Evolutionary conservation across 2,888 invertebrate species (phyloP), one percentile per base, ranked within the genome.

Genomic region (Crocallis elinguaria): DNA sequence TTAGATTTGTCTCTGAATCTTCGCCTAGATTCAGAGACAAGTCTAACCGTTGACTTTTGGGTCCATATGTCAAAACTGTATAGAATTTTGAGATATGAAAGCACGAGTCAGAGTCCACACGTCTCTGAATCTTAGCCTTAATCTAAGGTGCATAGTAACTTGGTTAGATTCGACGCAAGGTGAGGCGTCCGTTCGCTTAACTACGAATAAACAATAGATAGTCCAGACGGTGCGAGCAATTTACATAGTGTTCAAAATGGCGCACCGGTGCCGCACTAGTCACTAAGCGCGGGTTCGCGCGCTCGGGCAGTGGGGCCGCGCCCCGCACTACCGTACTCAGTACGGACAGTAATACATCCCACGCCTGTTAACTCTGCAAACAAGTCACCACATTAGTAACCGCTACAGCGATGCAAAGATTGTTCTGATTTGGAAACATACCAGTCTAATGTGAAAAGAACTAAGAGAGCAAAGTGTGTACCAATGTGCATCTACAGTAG

Each of bases 261-360:
- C 21, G 50, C 45, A 16, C 29, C 55, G 54, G 27, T 19, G 29
- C 23, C 65, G 29, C 29, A 12, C 29, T 29, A 12, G n/a, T n/a
- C 29, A 1, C 11, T 8, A 29, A 12, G 66, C 66, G 68, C n/a
- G n/a, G n/a, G n/a, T n/a, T n/a, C n/a, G n/a, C n/a, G n/a, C n/a
- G n/a, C n/a, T n/a, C n/a, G n/a, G n/a, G 60, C 64, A 68, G 69
- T 70, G 69, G 25, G 53, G 64, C 66, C 6, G 36, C 42, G 32
- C 43, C 60, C 64, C 79, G 76, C 75, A 69, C 77, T 77, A 79
- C 83, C 83, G 74, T 80, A 81, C 89, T 94, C 94, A 95, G 93
- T 95, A 95, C 67, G 94, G 94, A 79, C 92, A 92, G 88, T 93
- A 95, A 92, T 93, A 95, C 74, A 83, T 84, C 82, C 94, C 94